Evolutionary conservation across 2,888 invertebrate species (phyloP).

Genomic region (Eilema depressum): DNA sequence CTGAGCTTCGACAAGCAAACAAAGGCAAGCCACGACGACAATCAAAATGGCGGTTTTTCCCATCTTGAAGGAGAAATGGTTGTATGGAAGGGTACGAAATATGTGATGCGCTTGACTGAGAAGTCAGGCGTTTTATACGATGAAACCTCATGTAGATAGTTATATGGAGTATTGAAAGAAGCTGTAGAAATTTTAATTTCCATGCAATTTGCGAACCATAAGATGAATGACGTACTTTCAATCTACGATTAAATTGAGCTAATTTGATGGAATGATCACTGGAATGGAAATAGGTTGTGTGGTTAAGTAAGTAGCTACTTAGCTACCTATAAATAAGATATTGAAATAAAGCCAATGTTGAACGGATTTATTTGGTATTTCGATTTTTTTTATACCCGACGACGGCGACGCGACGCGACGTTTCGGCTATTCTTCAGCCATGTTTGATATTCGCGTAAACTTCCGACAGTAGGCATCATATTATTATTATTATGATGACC

Average conservation of each 20-base stretch:
- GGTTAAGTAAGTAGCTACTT: too few species aligned
- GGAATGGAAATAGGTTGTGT: background rate
- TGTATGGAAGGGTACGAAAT: background rate
- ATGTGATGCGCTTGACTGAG: conserved; percentile 23
- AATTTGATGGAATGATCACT: background rate
- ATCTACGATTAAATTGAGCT: conserved; percentile 8
- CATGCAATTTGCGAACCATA: conserved; percentile 20
- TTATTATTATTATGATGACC: too few species aligned
- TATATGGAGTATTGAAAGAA: conserved; percentile 24
- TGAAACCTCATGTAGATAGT: background rate
- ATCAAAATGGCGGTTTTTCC: conserved; percentile 62
- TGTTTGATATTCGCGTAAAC: too few species aligned
- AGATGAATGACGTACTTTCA: conserved; percentile 13
- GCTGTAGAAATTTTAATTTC: conserved; percentile 36
- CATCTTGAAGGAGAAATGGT: conserved; percentile 55
- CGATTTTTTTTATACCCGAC: too few species aligned
- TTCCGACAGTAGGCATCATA: too few species aligned
- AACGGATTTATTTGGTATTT: too few species aligned
- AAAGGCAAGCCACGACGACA: conserved; percentile 65
- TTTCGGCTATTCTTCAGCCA: too few species aligned
- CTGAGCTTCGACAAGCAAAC: conserved; percentile 73
- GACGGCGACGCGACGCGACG: too few species aligned
- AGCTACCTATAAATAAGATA: too few species aligned
- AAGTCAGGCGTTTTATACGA: conserved; percentile 32
- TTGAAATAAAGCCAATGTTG: too few species aligned